A percentile compares a stretch with the other conserved stretches of the same genome.
These are phyloP conservation scores for Limenitis camilla DNA, from an alignment of 2,888 invertebrate species.

Conservation along the genomic window DNA sequence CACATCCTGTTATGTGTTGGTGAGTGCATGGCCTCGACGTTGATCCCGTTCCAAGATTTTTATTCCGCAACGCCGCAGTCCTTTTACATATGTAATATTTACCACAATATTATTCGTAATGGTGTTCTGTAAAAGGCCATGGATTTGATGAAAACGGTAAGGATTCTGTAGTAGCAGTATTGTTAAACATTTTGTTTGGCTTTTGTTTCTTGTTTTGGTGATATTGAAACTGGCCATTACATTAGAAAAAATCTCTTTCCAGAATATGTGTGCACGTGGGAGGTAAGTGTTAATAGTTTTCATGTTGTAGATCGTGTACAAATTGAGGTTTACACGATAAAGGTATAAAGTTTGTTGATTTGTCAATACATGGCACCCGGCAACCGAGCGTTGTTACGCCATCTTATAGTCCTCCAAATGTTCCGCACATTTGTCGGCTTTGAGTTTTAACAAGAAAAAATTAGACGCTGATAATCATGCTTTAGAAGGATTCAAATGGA, in stretches of 20 bases:
- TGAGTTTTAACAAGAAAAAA: constrained; percentile 47
- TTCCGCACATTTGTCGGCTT: constrained; percentile 68
- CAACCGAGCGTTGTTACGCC: constrained; percentile 74
- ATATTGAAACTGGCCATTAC: constrained; percentile 75
- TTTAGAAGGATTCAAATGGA: constrained; percentile 52
- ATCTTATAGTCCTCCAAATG: constrained; percentile 71
- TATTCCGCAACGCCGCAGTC: constrained; percentile 48
- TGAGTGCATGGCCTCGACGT: constrained; percentile 68
- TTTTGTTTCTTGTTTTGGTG: constrained; percentile 76
- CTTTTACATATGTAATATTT: constrained; percentile 56
- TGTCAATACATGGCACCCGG: constrained; percentile 73
- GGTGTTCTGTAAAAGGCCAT: constrained; percentile 74
- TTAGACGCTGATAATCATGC: constrained; percentile 56
- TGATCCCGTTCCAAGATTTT: constrained; percentile 60
- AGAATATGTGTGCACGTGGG: constrained; percentile 71
- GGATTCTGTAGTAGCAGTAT: constrained; percentile 43
- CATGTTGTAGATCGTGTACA: constrained; percentile 48
- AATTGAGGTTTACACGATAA: constrained; percentile 51
- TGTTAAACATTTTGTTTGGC: constrained; percentile 64
- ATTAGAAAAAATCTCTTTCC: constrained; percentile 75
- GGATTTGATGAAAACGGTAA: constrained; percentile 77
- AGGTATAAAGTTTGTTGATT: constrained; percentile 61
- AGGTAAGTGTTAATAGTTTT: constrained; percentile 69
- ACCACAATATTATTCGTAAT: constrained; percentile 65
- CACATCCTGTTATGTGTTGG: constrained; percentile 68